Evolutionary conservation across 1,140 invertebrate species (phyloP).

Genomic region (Papilio polyxenes): DNA sequence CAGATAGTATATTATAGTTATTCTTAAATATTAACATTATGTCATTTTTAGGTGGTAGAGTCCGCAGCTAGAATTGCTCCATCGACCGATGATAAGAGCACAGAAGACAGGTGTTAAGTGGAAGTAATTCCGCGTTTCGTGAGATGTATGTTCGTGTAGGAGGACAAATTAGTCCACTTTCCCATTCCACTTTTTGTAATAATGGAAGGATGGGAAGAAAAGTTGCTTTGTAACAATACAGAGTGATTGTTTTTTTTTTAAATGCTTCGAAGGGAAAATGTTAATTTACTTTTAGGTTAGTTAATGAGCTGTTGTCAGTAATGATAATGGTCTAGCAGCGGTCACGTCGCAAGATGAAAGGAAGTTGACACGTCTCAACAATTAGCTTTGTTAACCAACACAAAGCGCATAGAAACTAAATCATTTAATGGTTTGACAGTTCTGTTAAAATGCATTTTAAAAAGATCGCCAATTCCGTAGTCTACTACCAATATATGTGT

Average conservation of each 20-base stretch:
- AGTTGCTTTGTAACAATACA: neutral
- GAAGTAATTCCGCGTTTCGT: too few species aligned
- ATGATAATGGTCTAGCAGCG: neutral
- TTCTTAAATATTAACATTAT: neutral
- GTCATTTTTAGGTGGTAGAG: too few species aligned
- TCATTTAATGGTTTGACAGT: neutral
- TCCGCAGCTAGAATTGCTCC: too few species aligned
- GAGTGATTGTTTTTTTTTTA: too few species aligned
- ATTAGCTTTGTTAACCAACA: conserved; percentile 8
- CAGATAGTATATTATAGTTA: neutral
- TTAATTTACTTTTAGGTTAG: neutral
- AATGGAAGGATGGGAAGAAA: neutral
- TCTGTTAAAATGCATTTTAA: conserved; percentile 9
- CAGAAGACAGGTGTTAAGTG: too few species aligned
- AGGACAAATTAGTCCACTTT: neutral
- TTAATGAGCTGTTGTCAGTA: neutral
- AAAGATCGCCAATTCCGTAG: neutral
- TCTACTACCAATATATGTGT: neutral
- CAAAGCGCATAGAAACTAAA: conserved; percentile 6
- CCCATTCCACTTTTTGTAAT: neutral
- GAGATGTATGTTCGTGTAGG: too few species aligned
- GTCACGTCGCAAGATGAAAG: neutral
- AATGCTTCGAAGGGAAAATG: too few species aligned
- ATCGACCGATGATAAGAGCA: too few species aligned
- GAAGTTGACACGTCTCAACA: neutral